Evolutionary conservation across 2,888 invertebrate genomes (phyloP).

Genomic region (Caenorhabditis angaria): DNA sequence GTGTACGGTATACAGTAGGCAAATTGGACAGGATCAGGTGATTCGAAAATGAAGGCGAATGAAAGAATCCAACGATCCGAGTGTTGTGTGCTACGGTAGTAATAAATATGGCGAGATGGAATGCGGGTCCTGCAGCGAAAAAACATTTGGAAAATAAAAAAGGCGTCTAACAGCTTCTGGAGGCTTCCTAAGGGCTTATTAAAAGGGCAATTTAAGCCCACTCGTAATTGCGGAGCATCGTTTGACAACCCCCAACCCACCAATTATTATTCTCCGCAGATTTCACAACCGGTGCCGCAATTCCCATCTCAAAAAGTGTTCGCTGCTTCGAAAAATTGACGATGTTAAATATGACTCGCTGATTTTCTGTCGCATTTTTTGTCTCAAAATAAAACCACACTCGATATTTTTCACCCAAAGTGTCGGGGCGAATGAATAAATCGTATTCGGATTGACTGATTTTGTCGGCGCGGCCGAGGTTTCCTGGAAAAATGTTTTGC

Average conservation of each 20-base stretch:
- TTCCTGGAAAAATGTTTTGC: constrained; percentile 57
- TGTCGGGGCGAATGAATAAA: constrained; percentile 92
- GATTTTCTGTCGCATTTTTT: constrained; percentile 54
- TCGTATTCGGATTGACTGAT: constrained; percentile 82
- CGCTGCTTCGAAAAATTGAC: constrained; percentile 93
- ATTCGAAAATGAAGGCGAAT: constrained; percentile 92
- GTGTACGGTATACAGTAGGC: constrained; percentile 92
- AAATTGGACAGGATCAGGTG: constrained; percentile 91
- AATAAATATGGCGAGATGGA: constrained; percentile 86
- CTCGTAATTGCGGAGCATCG: too few relatives aligned
- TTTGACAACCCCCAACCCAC: too few relatives aligned
- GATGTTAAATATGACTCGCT: constrained; percentile 94
- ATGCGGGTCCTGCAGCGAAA: constrained; percentile 85
- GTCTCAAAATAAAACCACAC: constrained; percentile 98
- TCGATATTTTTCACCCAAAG: constrained; percentile 88
- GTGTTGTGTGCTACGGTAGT: constrained; percentile 88
- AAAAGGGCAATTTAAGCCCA: too few relatives aligned
- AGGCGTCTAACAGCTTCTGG: neutral
- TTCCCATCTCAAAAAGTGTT: constrained; percentile 86
- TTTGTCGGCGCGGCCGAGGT: constrained; percentile 62
- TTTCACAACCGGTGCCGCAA: constrained; percentile 89
- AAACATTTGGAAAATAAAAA: too few relatives aligned
- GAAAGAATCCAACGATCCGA: constrained; percentile 90
- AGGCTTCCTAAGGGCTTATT: too few relatives aligned
- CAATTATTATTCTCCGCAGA: constrained; percentile 84